Percentiles rank a stretch among this genome's conserved stretches.
Conservation (phyloP, 2,113 vertebrate species). For the Empidonax alnorum region DNA sequence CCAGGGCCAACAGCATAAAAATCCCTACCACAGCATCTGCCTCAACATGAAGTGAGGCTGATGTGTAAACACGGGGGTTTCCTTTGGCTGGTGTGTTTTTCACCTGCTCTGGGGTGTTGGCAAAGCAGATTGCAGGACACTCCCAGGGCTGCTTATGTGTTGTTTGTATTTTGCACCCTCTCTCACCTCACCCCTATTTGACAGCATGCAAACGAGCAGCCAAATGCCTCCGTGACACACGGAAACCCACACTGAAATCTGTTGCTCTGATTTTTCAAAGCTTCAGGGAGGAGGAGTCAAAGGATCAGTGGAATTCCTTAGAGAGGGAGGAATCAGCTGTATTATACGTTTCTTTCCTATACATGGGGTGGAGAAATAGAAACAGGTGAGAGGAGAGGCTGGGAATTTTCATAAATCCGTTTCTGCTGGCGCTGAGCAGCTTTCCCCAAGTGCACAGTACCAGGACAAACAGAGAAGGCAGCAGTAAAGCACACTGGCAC, state of each 20-base stretch:
- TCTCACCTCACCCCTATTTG: not conserved
- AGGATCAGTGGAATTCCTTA: not conserved
- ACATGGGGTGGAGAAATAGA: not conserved
- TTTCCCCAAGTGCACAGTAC: not conserved
- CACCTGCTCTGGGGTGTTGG: not conserved
- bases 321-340: not conserved
- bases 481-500: not conserved
- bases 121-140: not conserved
- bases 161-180: not conserved
- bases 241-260: not conserved
- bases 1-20: not conserved
- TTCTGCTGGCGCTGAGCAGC: not conserved
- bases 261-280: not conserved
- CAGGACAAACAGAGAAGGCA: not conserved
- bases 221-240: not conserved
- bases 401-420: not conserved
- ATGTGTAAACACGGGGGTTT: not conserved
- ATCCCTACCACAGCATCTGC: not conserved
- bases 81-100: not conserved
- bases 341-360: not conserved
- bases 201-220: not conserved
- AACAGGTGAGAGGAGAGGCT: conserved; percentile 10
- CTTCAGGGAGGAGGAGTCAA: not conserved
- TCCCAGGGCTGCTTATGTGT: not conserved
- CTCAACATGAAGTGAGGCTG: not conserved